Base-by-base conservation (phyloP, 2,113 vertebrate species). In the Symphodus melops region DNA sequence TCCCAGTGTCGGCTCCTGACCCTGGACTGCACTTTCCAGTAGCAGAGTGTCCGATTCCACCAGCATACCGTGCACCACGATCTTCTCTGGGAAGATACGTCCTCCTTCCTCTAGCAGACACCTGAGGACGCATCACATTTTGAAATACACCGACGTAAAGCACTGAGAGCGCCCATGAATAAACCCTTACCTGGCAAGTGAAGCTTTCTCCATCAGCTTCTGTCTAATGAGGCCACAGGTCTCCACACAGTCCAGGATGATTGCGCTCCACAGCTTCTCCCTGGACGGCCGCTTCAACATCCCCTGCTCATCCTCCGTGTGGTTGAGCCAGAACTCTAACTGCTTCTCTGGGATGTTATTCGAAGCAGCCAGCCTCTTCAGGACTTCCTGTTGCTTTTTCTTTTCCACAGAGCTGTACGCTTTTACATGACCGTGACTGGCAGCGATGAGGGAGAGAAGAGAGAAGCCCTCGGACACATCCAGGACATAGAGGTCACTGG, bases 381-480 rank as follows among this genome's bases (percentile, higher is more conserved):
- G 89, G 21, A 96, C 92, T 33, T 88, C 83, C 85, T 97, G 96
- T 56, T 99, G 97, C 82, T 95, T 95, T 5, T 92, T 93, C 85
- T 99, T 98, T 82, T 99, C 98, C 83, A 98, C 87, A 0, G 97
- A 99, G 81, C 98, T 99, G 85, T 95, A 99, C 37, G 96, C 95
- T 86, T 94, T 96, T n/a, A 98, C 95, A 0, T 78, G 80, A 16
- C 96, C 96, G 2, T 96, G 93, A 60, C 92, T 91, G 61, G 96
- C 96, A 3, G 98, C 96, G 68, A 99, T 94, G 66, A 99, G 61
- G 2, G 98, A 95, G 63, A 99, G 93, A 71, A 98, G 67, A 3
- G 98, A 99, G 88, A 99, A 99, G 37, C 98, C 98, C 85, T 99
- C 97, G 0, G 97, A 98, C 25, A 99, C 97, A 61, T 99, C 98